Conservation (phyloP, 2,113 vertebrate genomes). For the Mohoua ochrocephala region DNA sequence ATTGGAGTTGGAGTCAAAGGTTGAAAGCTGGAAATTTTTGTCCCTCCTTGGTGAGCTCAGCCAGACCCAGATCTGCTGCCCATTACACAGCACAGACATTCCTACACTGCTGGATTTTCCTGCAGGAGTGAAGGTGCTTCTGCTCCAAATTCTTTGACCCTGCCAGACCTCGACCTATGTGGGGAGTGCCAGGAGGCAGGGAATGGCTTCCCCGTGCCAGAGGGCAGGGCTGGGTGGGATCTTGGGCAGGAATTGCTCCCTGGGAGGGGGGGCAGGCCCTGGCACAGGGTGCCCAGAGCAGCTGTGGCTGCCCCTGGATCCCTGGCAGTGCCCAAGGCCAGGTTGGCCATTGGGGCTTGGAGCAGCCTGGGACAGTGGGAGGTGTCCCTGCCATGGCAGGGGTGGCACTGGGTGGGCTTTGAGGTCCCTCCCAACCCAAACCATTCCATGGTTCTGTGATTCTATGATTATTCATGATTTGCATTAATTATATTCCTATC, state of each 20-base stretch:
- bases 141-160: neutral
- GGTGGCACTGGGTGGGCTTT: fast-evolving
- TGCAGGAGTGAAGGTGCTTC: neutral
- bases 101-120: neutral
- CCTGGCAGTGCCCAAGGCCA: neutral
- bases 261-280: neutral
- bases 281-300: neutral
- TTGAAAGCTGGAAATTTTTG: neutral
- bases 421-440: fast-evolving
- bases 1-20: neutral
- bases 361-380: neutral
- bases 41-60: neutral
- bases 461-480: neutral
- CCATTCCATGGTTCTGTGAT: neutral
- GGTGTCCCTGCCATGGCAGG: neutral
- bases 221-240: neutral
- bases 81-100: neutral
- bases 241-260: neutral
- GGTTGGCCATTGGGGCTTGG: neutral
- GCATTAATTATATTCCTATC: neutral
- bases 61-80: neutral
- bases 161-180: neutral
- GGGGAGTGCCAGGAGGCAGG: neutral
- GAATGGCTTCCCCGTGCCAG: neutral
- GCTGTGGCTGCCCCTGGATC: neutral